Evolutionary conservation across 2,797 vertebrate genomes (phyloP).

Genomic region (Helostoma temminkii): DNA sequence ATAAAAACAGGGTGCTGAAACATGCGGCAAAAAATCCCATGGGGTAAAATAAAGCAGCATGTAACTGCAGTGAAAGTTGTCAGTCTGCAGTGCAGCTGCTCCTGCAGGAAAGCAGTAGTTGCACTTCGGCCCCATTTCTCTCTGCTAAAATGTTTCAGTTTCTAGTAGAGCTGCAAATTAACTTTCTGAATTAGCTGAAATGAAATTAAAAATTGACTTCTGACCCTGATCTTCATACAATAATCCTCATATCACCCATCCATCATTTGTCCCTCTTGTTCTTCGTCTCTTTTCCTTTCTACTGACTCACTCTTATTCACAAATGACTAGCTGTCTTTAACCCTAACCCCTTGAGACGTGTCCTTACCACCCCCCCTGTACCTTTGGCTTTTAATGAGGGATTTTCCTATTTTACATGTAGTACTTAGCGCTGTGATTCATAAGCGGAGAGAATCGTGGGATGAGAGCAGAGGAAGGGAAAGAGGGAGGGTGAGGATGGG

Average conservation of each 20-base stretch:
- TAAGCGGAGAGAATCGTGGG: slow-evolving; percentile 61
- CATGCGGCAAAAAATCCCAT: no score
- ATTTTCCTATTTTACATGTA: slow-evolving; percentile 76
- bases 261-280: slow-evolving; percentile 39
- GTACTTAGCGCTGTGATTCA: slow-evolving; percentile 77
- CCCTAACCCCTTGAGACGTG: slow-evolving; percentile 49
- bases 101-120: slow-evolving; percentile 38
- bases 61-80: slow-evolving; percentile 8
- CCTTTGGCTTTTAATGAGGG: slow-evolving; percentile 58
- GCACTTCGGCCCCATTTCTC: slow-evolving; percentile 23
- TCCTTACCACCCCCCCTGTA: slow-evolving; percentile 42
- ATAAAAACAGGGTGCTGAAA: no score
- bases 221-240: slow-evolving; percentile 11
- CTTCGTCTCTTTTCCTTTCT: slow-evolving; percentile 25
- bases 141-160: not conserved
- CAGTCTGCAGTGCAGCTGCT: slow-evolving; percentile 47
- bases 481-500: slow-evolving; percentile 41
- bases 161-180: slow-evolving; percentile 13
- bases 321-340: slow-evolving; percentile 56
- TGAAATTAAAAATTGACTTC: slow-evolving; percentile 45
- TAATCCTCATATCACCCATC: slow-evolving; percentile 43
- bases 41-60: accelerated
- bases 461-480: slow-evolving; percentile 37
- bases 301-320: slow-evolving; percentile 35
- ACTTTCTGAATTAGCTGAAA: slow-evolving; percentile 31